Base-by-base conservation (phyloP, 2,797 vertebrate genomes). In the Danionella dracula region DNA sequence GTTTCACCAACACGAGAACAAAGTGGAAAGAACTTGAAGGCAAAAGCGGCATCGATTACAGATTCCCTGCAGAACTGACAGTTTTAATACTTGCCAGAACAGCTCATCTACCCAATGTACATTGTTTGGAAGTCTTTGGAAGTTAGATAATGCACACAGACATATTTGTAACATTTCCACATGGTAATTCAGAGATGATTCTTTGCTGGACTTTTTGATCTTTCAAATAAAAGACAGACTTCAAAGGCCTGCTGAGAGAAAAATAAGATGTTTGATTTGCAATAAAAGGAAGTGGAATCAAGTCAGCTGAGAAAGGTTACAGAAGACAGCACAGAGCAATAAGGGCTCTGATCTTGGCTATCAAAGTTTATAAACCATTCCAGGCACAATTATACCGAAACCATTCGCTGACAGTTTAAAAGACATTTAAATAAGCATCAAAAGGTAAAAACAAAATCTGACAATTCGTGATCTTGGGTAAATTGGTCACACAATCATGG, bases 191-290 rank as follows among this genome's bases (percentile, higher is more conserved):
- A 71, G 68, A 66, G 70, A 73, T 59, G 56, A 50, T 73, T 83
- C 84, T 55, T 74, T 73, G 76, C 82, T 48, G 61, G 32, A 75
- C 41, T 57, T 74, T 85, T 87, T 88, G 86, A 89, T 88, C 84
- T 80, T 29, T 66, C 16, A 65, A 74, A 72, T 87, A 81, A 45
- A 66, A 75, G 49, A 34, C 63, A 51, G 45, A 84, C 84, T 84
- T 86, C 85, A 89, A 86, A 88, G 79, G 65, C 42, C 20, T 51
- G 73, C 74, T 61, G 44, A 57, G 46, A 34, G 34, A 19, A 48
- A 17, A 46, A 27, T 48, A 34, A 71, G 40, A 46, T 23, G 45
- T 63, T 66, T 73, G 70, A 74, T 75, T 42, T 6, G 37, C 55
- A 34, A 38, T 9, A 63, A 74, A 46, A 75, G 62, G 35, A 4